A percentile compares a stretch with the other conserved stretches of the same genome.
Conservation (phyloP, 2,888 invertebrate species). For the Aelia acuminata region DNA sequence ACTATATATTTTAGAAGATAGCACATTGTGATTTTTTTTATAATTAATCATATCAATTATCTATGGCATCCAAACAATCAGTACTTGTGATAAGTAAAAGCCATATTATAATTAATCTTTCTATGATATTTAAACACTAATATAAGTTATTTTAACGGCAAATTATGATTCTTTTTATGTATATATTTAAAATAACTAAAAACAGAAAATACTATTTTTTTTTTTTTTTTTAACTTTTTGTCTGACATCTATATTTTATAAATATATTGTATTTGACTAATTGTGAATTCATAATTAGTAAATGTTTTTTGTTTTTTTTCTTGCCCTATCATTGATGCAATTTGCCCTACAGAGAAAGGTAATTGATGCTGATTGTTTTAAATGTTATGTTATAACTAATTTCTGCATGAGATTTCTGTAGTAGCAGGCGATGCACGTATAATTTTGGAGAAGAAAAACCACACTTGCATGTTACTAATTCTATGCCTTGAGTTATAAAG, state of each 20-base stretch:
- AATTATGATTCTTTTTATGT: neutral
- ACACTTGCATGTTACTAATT: neutral
- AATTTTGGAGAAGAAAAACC: neutral
- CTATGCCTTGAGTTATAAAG: neutral
- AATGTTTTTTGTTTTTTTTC: conserved; percentile 13
- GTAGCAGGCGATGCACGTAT: neutral
- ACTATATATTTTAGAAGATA: neutral
- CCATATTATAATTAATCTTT: neutral
- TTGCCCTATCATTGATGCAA: conserved; percentile 33
- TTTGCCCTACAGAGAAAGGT: conserved; percentile 47
- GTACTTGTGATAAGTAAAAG: neutral
- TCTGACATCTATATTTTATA: neutral
- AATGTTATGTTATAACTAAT: neutral
- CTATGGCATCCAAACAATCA: neutral
- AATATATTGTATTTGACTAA: conserved; percentile 12
- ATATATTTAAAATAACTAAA: too few species aligned
- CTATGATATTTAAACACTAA: neutral
- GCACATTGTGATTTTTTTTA: neutral
- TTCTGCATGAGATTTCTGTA: neutral
- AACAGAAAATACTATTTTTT: neutral
- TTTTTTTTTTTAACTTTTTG: neutral
- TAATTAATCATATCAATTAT: neutral
- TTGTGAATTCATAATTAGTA: neutral
- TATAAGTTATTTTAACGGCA: neutral
- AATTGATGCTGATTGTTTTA: conserved; percentile 30